Evolutionary conservation across 2,888 invertebrate genomes (phyloP), one percentile per base, ranked within the genome.

Genomic region (Oscheius sp.): DNA sequence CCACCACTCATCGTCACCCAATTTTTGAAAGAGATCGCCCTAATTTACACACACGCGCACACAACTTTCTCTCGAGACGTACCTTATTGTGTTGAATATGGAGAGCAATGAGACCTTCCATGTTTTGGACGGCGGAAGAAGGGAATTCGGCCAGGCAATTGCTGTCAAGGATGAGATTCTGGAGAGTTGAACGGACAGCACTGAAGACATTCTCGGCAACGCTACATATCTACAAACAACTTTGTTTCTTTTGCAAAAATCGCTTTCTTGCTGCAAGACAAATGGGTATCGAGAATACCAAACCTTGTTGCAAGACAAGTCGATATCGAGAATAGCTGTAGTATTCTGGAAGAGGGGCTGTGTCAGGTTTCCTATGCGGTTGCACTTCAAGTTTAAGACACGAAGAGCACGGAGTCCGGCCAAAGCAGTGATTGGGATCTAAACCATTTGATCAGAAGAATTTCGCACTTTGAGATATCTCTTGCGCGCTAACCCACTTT

Each of bases 321-420:
- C 89, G 62, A 89, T 74, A 70, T 89, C 89, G 60, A 89, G 88
- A n/a, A 89, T 79, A 33, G 79, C 76, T 21, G 86, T 79, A 74
- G 84, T 80, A 51, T 87, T 86, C 50, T 81, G 76, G 77, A 89
- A 87, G 9, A 80, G 81, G 21, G 81, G 70, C 42, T 80, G 79
- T 63, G 84, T 84, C 50, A 89, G 70, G 76, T 89, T 87, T 50
- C 83, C 86, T 58, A 89, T 89, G 48, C 84, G 94, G 81, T 90
- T 90, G 79, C 88, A 88, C 48, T 85, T 85, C 74, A 89, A 76
- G 75, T 80, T 86, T 48, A 89, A 79, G 4, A 86, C 82, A 68
- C 82, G 82, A 62, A 89, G 78, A 5, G 83, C 85, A 35, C 82
- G 81, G 42, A 88, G 75, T 13, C 81, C 80, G 11, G 72, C 62